These are phyloP conservation scores for Brachionus manjavacas DNA, from an alignment of 1,140 invertebrate genomes.

Conservation along the genomic window DNA sequence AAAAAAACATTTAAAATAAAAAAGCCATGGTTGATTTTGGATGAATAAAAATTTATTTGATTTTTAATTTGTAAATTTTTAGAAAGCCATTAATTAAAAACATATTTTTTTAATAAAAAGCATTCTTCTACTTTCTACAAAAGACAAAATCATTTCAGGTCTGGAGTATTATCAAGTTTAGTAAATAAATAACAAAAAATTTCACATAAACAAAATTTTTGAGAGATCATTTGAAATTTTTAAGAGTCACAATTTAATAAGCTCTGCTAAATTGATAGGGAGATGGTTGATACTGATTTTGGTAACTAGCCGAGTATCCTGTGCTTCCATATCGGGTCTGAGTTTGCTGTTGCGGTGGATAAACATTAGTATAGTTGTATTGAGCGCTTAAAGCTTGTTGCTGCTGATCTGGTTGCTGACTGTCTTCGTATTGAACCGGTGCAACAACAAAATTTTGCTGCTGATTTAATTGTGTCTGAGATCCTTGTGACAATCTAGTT, in stretches of 20 bases:
- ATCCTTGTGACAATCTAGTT: not conserved
- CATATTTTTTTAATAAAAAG: not conserved
- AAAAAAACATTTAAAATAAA: not conserved
- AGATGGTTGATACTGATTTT: not conserved
- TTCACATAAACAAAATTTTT: not conserved
- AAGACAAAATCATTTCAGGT: not conserved
- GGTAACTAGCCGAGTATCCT: not conserved
- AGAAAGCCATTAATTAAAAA: not conserved
- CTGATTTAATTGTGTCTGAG: not conserved
- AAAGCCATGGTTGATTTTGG: not conserved
- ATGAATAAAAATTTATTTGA: not conserved
- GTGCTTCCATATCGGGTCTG: not conserved
- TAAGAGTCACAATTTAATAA: not conserved
- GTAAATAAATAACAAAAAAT: conserved; percentile 17
- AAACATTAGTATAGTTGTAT: not conserved
- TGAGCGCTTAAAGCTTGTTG: conserved; percentile 12
- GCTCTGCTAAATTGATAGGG: not conserved
- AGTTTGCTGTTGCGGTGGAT: not conserved
- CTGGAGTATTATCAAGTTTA: not conserved
- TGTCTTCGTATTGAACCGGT: conserved; percentile 14
- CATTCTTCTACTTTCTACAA: not conserved
- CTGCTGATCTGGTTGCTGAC: not conserved
- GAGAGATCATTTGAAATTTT: conserved; percentile 17
- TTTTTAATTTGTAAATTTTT: not conserved
- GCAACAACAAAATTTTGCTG: not conserved